Evolutionary conservation across 2,888 invertebrate species (phyloP), one percentile per base, ranked within the genome.

Genomic region (Brachylomia viminalis): DNA sequence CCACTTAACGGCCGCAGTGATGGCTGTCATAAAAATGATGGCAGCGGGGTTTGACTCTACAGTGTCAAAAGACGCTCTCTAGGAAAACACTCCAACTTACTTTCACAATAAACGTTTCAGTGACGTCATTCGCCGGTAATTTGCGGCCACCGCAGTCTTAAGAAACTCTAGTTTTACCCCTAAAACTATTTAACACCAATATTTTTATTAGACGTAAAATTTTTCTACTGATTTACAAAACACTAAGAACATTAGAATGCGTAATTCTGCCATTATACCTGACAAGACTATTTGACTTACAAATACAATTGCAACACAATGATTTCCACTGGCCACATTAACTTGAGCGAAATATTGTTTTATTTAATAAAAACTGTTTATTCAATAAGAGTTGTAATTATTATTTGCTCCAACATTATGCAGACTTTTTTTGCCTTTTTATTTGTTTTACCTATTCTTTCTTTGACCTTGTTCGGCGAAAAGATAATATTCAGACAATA

Each of bases 261-360:
- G 94, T 94, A 93, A 92, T 93, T 92, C 92, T 89, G 84, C 83
- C 86, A 83, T 69, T 85, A 85, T 79, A 85, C 84, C 85, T 82
- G 74, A 81, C 76, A 76, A 78, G 78, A 88, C 87, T 85, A 89
- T 89, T 87, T 89, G 88, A 90, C 86, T 91, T 90, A 91, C 91
- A 90, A 91, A 89, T 91, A 86, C 88, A 87, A 87, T 80, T 77
- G 61, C 71, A 77, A 64, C 71, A 75, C 77, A 77, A 71, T 77
- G 68, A 80, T 85, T 82, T 82, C 84, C 84, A 90, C 88, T 86
- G 88, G 87, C 42, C n/a, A 67, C 23, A 80, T 81, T 72, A 38
- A 69, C 76, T 82, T 85, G 54, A 76, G 13, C 27, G 52, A 65
- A 82, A 66, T 62, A 62, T 62, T 58, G 66, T 72, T 61, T 72